Base-by-base conservation (phyloP, 2,888 invertebrate species). In the Ypsolopha scabrella region DNA sequence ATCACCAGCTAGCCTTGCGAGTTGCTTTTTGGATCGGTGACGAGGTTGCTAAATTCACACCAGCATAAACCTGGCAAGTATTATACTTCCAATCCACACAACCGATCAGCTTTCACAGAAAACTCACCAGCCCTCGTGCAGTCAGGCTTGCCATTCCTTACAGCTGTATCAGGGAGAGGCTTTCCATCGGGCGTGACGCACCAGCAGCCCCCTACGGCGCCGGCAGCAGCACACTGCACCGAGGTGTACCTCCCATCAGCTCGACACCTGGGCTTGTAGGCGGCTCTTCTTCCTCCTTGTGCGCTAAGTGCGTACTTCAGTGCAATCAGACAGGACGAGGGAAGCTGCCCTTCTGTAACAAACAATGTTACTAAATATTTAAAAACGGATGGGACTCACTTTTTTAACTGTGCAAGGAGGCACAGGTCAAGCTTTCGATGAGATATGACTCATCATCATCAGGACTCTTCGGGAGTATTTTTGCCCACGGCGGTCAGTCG, bases 151-250 rank as follows among this genome's bases (percentile, higher is more conserved):
- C 90, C 88, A 61, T 90, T 90, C 57, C 90, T 89, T 9, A 92
- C 91, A 6, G 94, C 91, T 6, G 95, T 94, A 62, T 94, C 93
- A 8, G 93, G 91, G 51, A 97, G 88, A 0, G 95, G 95, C 60
- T 90, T 90, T 41, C 97, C 97, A 59, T 92, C 90, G 10, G 91
- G 90, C 1, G 94, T 94, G 54, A 96, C 96, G 73, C 97, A 98
- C 96, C 96, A 97, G 82, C 97, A 97, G 68, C 90, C 90, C 1
- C 94, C 92, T 52, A 90, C 90, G 6, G 88, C 88, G 6, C 93
- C 91, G 52, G 91, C 91, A 11, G 87, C 85, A 65, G 94, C 91
- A 70, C 97, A 97, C 80, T 97, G 97, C 53, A 95, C 91, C 8
- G 94, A 90, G 1, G 94, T 92, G 74, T 93, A 97, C 2, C 90